Evolutionary conservation across 2,888 invertebrate species (phyloP).

Genomic region (Bugula neritina): DNA sequence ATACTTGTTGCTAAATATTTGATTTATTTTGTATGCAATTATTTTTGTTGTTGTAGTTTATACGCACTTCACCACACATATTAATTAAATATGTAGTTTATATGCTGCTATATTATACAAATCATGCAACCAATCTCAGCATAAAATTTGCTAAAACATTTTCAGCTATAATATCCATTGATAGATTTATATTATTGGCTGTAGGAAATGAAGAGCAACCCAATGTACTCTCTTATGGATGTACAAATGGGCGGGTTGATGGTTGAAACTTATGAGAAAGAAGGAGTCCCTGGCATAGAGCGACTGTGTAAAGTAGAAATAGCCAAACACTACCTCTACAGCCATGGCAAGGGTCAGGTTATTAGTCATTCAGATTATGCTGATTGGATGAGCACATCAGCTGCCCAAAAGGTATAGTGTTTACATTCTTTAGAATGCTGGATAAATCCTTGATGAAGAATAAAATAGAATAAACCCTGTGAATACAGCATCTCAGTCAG

Average conservation of each 20-base stretch:
- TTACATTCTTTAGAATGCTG: conserved; percentile 28
- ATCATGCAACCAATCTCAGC: no score
- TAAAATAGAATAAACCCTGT: no score
- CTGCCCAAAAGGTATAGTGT: conserved; percentile 52
- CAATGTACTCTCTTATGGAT: conserved; percentile 46
- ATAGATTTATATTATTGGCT: no score
- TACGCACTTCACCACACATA: no score
- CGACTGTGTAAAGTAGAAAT: conserved; percentile 41
- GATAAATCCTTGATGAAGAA: background rate
- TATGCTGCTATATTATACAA: no score
- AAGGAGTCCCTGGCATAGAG: conserved; percentile 40
- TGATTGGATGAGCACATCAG: conserved; percentile 75
- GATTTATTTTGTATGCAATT: no score
- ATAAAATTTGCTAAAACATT: no score
- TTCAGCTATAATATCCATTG: no score
- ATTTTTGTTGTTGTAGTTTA: no score
- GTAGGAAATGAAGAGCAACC: conserved; percentile 43
- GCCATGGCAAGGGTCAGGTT: conserved; percentile 41
- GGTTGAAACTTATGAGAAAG: conserved; percentile 38
- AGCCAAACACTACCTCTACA: conserved; percentile 39
- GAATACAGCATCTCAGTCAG: no score
- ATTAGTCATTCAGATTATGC: conserved; percentile 41
- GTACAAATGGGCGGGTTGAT: conserved; percentile 41
- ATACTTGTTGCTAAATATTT: no score
- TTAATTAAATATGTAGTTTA: no score